phyloP scores from a whole-genome alignment of 2,113 vertebrate species.

The Chiloscyllium plagiosum region DNA sequence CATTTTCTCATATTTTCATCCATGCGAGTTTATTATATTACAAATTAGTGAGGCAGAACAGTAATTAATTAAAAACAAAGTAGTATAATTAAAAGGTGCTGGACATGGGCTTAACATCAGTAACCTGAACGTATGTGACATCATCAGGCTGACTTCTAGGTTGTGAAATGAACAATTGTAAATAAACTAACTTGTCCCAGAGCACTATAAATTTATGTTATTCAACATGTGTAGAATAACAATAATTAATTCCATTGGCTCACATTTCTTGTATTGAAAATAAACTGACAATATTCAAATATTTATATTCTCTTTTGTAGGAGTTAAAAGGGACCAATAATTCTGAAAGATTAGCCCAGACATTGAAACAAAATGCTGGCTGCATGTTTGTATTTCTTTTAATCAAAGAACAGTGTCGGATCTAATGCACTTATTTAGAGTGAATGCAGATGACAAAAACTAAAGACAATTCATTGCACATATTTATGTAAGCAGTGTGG shows the following conservation, averaged over 20 bases:
- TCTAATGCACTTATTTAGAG: not conserved
- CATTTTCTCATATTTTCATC: conserved; percentile 3
- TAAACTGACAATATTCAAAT: conserved; percentile 25
- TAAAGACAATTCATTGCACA: not conserved
- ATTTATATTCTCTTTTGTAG: conserved; percentile 7
- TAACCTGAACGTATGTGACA: not conserved
- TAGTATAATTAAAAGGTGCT: conserved; percentile 2
- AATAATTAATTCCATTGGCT: conserved; percentile 15
- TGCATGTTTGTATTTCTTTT: not conserved
- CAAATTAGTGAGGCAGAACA: not conserved
- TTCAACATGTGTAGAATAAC: conserved; percentile 23
- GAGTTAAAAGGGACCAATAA: not conserved
- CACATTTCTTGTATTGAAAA: not conserved
- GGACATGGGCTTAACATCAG: not conserved
- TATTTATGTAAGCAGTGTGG: not conserved
- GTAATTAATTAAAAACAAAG: conserved; percentile 5
- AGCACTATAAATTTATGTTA: not conserved
- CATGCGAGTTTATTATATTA: not conserved
- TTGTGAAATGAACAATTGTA: conserved; percentile 2
- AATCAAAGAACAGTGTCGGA: not conserved
- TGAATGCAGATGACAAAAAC: not conserved
- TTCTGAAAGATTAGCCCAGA: not conserved
- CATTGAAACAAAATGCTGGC: conserved; percentile 9
- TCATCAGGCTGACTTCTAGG: not conserved
- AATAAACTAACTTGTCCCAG: conserved; percentile 17